Base-by-base conservation (phyloP, 2,797 vertebrate species). In the Synanceia verrucosa region DNA sequence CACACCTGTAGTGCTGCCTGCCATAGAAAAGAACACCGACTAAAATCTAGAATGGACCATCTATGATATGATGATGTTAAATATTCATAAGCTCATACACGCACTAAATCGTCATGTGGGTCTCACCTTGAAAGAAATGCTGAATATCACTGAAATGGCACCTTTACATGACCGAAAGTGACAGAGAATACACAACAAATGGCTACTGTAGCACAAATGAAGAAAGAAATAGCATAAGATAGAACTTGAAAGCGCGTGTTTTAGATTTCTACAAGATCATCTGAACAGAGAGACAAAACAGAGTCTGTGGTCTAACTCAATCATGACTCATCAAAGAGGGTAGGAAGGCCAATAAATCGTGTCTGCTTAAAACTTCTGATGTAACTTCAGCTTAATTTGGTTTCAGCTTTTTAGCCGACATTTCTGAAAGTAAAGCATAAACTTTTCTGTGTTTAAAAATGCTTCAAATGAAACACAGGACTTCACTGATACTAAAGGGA, bases 171-270 rank as follows among this genome's bases (percentile, higher is more conserved):
- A 47, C 12, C 26, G 62, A 60, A 34, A 51, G 59, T 48, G 31
- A 56, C 71, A 70, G 12, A 62, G 13, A 79, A 67, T 73, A 37
- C 44, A 39, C 28, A 37, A 34, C 16, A 61, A 39, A 37, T 2
- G 4, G 11, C 1, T 9, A 23, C 8, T 33, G 24, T 24, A 6
- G 14, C 23, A 36, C 41, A 80, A 34, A 65, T 33, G n/a, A 72
- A 21, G n/a, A n/a, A n/a, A n/a, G n/a, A n/a, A n/a, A n/a, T n/a
- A n/a, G n/a, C n/a, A n/a, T n/a, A n/a, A n/a, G n/a, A n/a, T n/a
- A n/a, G n/a, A n/a, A n/a, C n/a, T n/a, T 36, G 14, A 51, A 31
- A 16, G n/a, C 13, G 34, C 23, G 36, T 19, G 23, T 34, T 50
- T 59, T 29, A 37, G n/a, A 64, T 53, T 2, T n/a, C 46, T 6